Percentiles rank a stretch among this genome's conserved stretches.
These are phyloP conservation scores for Silurus aristotelis DNA, from an alignment of 2,797 vertebrate genomes.

Conservation along the genomic window DNA sequence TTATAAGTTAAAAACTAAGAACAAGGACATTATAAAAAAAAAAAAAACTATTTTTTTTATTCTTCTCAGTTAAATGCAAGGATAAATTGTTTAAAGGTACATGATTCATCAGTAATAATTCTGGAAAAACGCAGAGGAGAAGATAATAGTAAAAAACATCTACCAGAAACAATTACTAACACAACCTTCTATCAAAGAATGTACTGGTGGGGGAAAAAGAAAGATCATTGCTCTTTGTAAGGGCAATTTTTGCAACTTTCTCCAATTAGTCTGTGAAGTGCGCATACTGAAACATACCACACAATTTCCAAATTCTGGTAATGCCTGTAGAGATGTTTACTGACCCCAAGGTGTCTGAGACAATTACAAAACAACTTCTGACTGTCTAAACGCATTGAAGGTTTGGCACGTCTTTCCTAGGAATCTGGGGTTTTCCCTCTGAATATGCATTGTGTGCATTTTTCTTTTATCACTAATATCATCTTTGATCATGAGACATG, in stretches of 20 bases:
- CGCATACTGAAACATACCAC: slow-evolving; percentile 49
- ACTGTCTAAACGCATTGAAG: slow-evolving; percentile 39
- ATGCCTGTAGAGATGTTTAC: slow-evolving; percentile 46
- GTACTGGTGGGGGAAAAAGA: slow-evolving; percentile 15
- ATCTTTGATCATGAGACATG: background rate
- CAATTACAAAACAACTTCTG: slow-evolving; percentile 28
- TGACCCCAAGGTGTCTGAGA: slow-evolving; percentile 46
- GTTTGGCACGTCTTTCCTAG: slow-evolving; percentile 27
- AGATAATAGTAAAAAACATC: background rate
- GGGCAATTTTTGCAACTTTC: slow-evolving; percentile 33
- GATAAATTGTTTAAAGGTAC: slow-evolving; percentile 14
- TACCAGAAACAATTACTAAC: slow-evolving; percentile 2
- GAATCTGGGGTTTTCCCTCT: slow-evolving; percentile 51
- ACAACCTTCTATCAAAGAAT: slow-evolving; percentile 2
- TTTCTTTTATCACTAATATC: background rate
- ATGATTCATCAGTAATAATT: slow-evolving; percentile 24
- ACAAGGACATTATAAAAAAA: no score
- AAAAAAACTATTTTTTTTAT: no score
- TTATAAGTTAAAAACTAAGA: background rate
- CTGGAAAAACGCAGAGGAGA: background rate
- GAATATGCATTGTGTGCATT: background rate
- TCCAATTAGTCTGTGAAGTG: slow-evolving; percentile 33
- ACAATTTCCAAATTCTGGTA: slow-evolving; percentile 55
- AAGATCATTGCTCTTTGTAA: slow-evolving; percentile 41
- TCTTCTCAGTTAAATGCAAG: background rate